Evolutionary conservation across 2,797 vertebrate genomes (phyloP).

Genomic region (Darevskia mixta): DNA sequence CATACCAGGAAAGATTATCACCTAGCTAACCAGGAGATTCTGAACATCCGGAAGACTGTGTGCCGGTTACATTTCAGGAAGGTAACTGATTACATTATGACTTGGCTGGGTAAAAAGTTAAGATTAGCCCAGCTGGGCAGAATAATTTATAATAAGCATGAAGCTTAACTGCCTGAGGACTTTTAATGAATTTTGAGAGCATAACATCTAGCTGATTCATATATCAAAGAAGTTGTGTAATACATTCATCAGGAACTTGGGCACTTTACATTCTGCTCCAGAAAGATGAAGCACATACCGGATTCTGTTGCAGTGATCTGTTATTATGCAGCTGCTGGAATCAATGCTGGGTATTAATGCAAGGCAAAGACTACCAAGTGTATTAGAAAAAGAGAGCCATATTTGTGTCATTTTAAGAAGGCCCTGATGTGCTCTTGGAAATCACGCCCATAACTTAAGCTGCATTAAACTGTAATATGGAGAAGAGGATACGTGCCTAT

Average conservation of each 20-base stretch:
- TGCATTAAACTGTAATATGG: neutral
- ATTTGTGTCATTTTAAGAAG: neutral
- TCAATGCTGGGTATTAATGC: neutral
- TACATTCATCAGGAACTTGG: slow-evolving; percentile 26
- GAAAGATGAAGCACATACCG: neutral
- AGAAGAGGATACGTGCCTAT: neutral
- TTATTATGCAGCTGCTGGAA: slow-evolving; percentile 6
- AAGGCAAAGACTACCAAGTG: neutral
- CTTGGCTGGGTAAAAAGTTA: slow-evolving; percentile 29
- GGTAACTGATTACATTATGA: slow-evolving; percentile 13
- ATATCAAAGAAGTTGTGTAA: accelerated
- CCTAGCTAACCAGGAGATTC: neutral
- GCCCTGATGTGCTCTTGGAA: neutral
- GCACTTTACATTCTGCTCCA: slow-evolving; percentile 42
- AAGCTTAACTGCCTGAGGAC: slow-evolving; percentile 1
- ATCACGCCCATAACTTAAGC: neutral
- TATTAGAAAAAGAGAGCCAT: neutral
- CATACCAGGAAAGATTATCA: neutral
- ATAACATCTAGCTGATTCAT: neutral
- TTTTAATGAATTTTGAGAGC: slow-evolving; percentile 24
- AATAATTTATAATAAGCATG: slow-evolving; percentile 18
- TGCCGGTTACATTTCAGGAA: slow-evolving; percentile 11
- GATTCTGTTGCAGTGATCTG: slow-evolving; percentile 29
- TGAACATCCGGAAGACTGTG: slow-evolving; percentile 30
- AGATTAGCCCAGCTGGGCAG: slow-evolving; percentile 10